Base-by-base conservation (phyloP, 2,113 vertebrate species). In the Podiceps cristatus region DNA sequence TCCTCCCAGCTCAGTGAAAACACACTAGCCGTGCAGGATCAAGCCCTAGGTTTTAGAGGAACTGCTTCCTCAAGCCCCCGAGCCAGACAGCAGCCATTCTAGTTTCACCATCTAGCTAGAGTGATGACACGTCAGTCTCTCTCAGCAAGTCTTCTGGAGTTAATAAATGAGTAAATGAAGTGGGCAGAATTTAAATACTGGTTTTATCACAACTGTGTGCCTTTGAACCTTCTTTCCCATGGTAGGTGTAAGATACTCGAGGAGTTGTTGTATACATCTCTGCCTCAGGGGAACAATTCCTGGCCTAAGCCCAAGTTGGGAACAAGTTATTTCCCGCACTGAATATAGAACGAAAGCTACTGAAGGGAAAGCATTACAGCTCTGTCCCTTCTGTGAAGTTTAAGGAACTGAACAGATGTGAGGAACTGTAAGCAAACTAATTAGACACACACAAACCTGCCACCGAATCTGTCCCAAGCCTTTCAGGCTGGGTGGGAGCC, bases 171-270 rank as follows among this genome's bases (percentile, higher is more conserved):
- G 95, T 92, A 93, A 94, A 95, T 94, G 85, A 95, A 97, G 96
- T 97, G 96, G 96, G 96, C 90, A 97, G 96, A 71, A 96, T 97
- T 97, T 96, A 96, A 94, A 97, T 96, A 96, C 95, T 96, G 96
- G 92, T 94, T 97, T 96, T 96, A 97, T 97, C 96, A 93, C 96
- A 96, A 94, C 95, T 79, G 81, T 69, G 50, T 2, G 96, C 96
- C 96, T 97, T 97, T 97, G 96, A 97, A 97, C 95, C 93, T 97
- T 60, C 96, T 96, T 97, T 97, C 96, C 96, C 96, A 97, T 95
- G 96, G 96, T 95, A 96, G 96, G 96, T 96, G 96, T 91, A 97
- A 96, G 96, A 96, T 97, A 96, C 96, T 97, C 72, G 92, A 93
- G 93, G 88, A 97, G 95, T 13, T 88, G 95, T 83, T 97, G 94